These are phyloP conservation scores for Acrobasis suavella DNA, from an alignment of 2,888 invertebrate species.

Conservation along the genomic window DNA sequence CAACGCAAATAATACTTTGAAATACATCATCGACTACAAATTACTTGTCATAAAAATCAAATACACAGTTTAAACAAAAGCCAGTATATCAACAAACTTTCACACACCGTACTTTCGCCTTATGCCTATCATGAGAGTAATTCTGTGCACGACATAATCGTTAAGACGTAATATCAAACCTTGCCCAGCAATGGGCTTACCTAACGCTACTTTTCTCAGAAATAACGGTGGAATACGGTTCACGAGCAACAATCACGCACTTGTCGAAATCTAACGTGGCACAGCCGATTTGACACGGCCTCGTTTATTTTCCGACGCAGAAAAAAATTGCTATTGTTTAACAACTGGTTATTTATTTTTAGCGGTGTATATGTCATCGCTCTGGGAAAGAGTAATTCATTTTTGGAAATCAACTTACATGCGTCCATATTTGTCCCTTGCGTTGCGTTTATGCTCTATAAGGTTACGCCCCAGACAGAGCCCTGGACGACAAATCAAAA, in stretches of 20 bases:
- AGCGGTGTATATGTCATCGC: not conserved
- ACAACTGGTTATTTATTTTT: conserved; percentile 1
- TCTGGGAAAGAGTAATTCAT: not conserved
- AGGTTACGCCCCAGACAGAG: no score
- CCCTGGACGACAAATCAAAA: no score
- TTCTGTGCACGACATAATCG: conserved; percentile 17
- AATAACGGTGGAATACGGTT: conserved; percentile 4
- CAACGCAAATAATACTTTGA: not conserved
- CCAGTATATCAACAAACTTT: conserved; percentile 15
- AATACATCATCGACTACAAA: not conserved
- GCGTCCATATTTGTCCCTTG: no score
- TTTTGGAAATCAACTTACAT: no score
- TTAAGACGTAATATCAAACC: conserved; percentile 13
- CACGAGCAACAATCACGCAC: conserved; percentile 15
- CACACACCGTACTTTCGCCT: conserved; percentile 18
- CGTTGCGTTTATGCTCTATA: no score
- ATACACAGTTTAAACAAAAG: conserved; percentile 2
- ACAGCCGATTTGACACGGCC: conserved; percentile 7
- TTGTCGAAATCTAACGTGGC: conserved; percentile 12
- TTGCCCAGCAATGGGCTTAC: conserved; percentile 10
- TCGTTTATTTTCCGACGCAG: not conserved
- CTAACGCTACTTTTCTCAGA: conserved; percentile 6
- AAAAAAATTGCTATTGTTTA: conserved; percentile 9
- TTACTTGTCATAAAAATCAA: conserved; percentile 1
- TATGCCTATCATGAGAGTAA: conserved; percentile 12